Evolutionary conservation across 2,113 vertebrate species (phyloP), one percentile per base, ranked within the genome.

Genomic region (Calyptommatus sinebrachiatus): DNA sequence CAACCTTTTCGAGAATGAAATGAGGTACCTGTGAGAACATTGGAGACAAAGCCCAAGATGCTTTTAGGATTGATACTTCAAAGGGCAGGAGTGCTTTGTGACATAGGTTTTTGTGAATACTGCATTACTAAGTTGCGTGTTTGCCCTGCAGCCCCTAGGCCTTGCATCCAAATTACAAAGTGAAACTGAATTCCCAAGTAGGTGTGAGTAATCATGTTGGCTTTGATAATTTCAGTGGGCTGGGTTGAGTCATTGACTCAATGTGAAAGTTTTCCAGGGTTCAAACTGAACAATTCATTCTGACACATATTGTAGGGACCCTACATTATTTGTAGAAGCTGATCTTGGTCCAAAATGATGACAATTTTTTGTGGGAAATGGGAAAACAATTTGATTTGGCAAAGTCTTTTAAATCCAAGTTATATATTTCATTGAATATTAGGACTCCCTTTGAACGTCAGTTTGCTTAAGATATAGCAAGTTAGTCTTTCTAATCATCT

Each of bases 251-350:
- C 48, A 60, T 21, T 26, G 50, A 28, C n/a, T 8, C 7, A 16
- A 22, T 0, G 0, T 5, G 24, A 73, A 77, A n/a, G 12, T 9
- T 3, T 3, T 0, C 0, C 63, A 80, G 1, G 0, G 0, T 73
- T 74, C 24, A 18, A 35, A 48, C 8, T 76, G 31, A 78, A 48
- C 66, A 57, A 20, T 77, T 11, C 3, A 22, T 24, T 0, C 1
- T 57, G 48, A 53, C 35, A 69, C 28, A 45, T 5, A 21, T 11
- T 5, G 1, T 1, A 65, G 50, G 28, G 71, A 53, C 20, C 57
- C 29, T 62, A 62, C 20, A 2, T 57, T n/a, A 18, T 24, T 48
- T 53, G 14, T 24, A 53, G 28, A 57, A 11, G 18, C 45, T 66
- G n/a, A 20, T 18, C 45, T 48, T 45, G 18, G 21, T 67, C 45